Base-by-base conservation (phyloP, 2,888 invertebrate genomes). In the Sinohyriopsis cumingii region DNA sequence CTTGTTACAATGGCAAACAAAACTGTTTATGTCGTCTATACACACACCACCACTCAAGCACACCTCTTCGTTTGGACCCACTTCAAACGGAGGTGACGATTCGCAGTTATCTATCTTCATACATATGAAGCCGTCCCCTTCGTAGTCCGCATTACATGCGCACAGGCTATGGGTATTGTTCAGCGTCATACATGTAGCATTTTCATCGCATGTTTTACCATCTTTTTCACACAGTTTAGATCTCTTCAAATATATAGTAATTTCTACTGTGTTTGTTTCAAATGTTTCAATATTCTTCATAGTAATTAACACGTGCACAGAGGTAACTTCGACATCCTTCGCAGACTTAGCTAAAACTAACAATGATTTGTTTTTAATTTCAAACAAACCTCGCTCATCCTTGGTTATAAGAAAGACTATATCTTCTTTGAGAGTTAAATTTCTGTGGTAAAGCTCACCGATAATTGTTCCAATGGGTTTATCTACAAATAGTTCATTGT, bases 1-100 rank as follows among this genome's bases (percentile, higher is more conserved):
- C 12, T 71, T 66, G 12, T 61, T 59, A 68, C 84, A 84, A 45
- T 65, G 55, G 59, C 84, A 84, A 15, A 66, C 65, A 73, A 72
- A 82, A 15, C 65, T 71, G n/a, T 68, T 65, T 33, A 77, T 63
- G 15, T 72, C 79, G 71, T 84, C 82, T 22, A 76, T 65, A 72
- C 83, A 83, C 0, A 64, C 73, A 1, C 77, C 78, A 15, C 75
- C 76, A 71, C 79, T 79, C 22, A 65, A 24, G 68, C 84, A 82
- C 19, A 64, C 57, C 5, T n/a, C 25, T 12, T 28, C 59, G 20
- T 59, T 56, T 22, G 59, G 62, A 19, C 62, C 64, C 20, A 59
- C 18, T 19, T 20, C n/a, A 60, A 55, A 22, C 28, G 45, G 60
- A 25, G 15, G 15, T 45, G 45, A 45, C 3, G 15, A 45, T 45